phyloP scores from a whole-genome alignment of 2,888 invertebrate genomes.

The Parascotia fuliginaria region DNA sequence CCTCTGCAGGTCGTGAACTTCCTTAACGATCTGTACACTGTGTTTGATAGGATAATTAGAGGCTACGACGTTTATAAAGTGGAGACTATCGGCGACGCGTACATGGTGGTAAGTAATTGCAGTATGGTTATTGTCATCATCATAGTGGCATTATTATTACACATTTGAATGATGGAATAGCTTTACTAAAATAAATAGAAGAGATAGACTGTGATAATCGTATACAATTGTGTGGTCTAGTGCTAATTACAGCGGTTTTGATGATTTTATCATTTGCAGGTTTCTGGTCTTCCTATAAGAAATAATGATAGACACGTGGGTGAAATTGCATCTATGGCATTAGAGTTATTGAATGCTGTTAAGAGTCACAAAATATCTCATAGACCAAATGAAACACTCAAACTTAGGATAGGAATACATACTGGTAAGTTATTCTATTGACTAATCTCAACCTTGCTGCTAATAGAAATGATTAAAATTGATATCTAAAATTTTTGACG shows the following conservation, averaged over 20 bases:
- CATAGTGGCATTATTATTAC: too few species aligned
- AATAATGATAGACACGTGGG: slow-evolving; percentile 95
- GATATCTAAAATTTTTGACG: too few species aligned
- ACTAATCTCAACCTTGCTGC: too few species aligned
- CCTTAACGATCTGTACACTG: slow-evolving; percentile 98
- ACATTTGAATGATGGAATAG: too few species aligned
- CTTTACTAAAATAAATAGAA: too few species aligned
- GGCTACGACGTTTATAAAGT: slow-evolving; percentile 99
- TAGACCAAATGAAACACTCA: slow-evolving; percentile 94
- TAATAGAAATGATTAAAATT: too few species aligned
- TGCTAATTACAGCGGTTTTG: neutral
- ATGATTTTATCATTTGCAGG: slow-evolving; percentile 79
- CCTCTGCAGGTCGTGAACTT: slow-evolving; percentile 98
- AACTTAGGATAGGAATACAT: slow-evolving; percentile 96
- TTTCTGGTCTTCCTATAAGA: slow-evolving; percentile 94
- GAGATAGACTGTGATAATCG: too few species aligned
- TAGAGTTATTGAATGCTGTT: slow-evolving; percentile 93
- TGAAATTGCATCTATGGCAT: slow-evolving; percentile 97
- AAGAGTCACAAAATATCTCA: slow-evolving; percentile 95
- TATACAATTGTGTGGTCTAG: too few species aligned
- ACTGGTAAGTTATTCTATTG: slow-evolving; percentile 86
- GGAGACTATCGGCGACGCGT: slow-evolving; percentile 95
- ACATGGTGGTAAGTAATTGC: slow-evolving; percentile 87
- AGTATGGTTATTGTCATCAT: too few species aligned
- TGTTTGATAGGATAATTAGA: slow-evolving; percentile 98